Evolutionary conservation across 2,113 vertebrate species (phyloP).

Genomic region (Felis catus): DNA sequence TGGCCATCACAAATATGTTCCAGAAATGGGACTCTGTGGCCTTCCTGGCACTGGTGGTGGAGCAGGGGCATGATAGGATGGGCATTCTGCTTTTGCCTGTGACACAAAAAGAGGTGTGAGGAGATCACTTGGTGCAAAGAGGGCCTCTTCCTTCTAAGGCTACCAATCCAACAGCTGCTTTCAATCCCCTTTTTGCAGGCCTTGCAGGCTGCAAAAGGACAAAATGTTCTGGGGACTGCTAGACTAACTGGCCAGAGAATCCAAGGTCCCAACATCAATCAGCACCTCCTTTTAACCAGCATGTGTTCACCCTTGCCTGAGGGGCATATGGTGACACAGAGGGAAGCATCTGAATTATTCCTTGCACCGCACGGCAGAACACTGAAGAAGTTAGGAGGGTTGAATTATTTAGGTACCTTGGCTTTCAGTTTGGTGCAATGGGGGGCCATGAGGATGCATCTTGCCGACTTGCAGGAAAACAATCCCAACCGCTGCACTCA

Average conservation of each 20-base stretch:
- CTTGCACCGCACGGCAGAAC: background rate
- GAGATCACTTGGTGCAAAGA: background rate
- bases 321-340: too few species aligned
- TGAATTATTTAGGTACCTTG: background rate
- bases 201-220: background rate
- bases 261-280: background rate
- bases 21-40: background rate
- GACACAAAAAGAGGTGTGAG: background rate
- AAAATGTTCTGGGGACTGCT: background rate
- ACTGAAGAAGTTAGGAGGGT: background rate
- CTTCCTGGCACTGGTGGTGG: background rate
- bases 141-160: background rate
- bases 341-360: background rate
- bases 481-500: background rate
- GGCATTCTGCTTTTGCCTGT: background rate
- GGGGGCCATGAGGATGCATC: background rate
- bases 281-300: background rate
- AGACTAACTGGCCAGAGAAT: background rate
- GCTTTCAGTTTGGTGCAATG: background rate
- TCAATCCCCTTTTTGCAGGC: background rate
- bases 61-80: rapidly evolving
- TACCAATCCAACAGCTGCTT: background rate
- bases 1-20: background rate
- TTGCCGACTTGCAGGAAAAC: background rate
- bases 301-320: background rate